Percentiles rank a stretch among this genome's conserved stretches.
These are phyloP conservation scores for Phenganax marumi DNA, from an alignment of 92 coral and sea anemone genomes.

Conservation along the genomic window DNA sequence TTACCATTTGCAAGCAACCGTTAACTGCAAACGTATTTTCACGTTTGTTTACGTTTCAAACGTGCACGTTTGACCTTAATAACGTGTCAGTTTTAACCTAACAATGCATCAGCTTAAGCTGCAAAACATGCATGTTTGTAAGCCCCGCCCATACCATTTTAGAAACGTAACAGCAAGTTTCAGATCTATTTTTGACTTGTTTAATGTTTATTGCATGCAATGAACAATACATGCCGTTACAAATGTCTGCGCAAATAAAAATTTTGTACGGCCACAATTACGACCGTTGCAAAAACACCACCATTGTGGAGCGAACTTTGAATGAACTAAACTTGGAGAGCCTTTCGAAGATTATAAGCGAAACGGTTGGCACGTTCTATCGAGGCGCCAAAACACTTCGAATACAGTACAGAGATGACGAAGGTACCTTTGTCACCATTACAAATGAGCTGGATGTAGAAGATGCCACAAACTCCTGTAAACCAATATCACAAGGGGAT, in stretches of 20 bases:
- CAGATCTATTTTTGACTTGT: too few species aligned
- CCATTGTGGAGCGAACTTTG: not conserved
- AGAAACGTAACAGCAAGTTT: too few species aligned
- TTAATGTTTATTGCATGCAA: too few species aligned
- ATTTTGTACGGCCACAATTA: conserved; percentile 22
- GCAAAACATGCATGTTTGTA: too few species aligned
- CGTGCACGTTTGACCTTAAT: too few species aligned
- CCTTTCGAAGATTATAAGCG: not conserved
- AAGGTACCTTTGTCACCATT: conserved; percentile 21
- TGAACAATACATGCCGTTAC: too few species aligned
- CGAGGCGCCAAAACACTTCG: not conserved
- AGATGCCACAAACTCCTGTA: conserved; percentile 23
- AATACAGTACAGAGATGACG: conserved; percentile 38
- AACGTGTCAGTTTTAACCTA: too few species aligned
- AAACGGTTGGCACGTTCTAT: conserved; percentile 5
- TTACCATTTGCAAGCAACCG: too few species aligned
- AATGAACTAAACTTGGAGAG: not conserved
- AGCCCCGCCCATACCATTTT: too few species aligned
- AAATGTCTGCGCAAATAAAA: conserved; percentile 19
- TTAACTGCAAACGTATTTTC: too few species aligned
- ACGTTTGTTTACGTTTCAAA: too few species aligned
- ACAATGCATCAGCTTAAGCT: too few species aligned
- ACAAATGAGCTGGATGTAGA: not conserved
- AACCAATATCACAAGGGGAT: not conserved
- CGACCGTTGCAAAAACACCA: conserved; percentile 17